Percentiles rank a stretch among this genome's conserved stretches.
phyloP scores from a whole-genome alignment of 1,140 invertebrate genomes.

The Chionoecetes opilio region DNA sequence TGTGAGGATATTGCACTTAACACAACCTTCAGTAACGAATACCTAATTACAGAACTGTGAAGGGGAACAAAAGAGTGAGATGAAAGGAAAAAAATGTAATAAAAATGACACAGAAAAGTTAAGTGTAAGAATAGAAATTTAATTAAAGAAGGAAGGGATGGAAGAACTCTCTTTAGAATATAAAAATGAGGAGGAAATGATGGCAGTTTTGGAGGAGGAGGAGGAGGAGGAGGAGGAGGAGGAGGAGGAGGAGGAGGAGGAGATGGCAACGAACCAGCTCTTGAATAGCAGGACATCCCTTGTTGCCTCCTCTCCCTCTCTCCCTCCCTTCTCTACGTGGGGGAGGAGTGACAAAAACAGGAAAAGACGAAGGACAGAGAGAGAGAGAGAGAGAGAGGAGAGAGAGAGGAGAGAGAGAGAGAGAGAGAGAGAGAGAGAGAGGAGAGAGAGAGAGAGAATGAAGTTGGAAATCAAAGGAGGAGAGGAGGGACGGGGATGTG shows the following conservation, averaged over 20 bases:
- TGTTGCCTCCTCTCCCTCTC: background rate
- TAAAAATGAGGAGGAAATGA: background rate
- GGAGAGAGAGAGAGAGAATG: too few species aligned
- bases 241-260: conserved; percentile 22
- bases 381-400: conserved; percentile 12
- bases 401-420: too few species aligned
- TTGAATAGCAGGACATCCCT: conserved; percentile 4
- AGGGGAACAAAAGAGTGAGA: too few species aligned
- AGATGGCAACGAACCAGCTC: background rate
- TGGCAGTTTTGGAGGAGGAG: background rate
- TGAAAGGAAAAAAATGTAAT: too few species aligned
- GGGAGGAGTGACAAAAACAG: too few species aligned
- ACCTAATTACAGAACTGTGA: too few species aligned
- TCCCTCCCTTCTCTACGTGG: background rate
- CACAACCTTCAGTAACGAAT: too few species aligned
- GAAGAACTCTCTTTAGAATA: background rate
- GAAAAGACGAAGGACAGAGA: too few species aligned
- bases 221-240: conserved; percentile 23
- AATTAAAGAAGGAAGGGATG: background rate
- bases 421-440: too few species aligned
- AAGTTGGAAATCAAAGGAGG: too few species aligned
- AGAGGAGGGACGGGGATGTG: too few species aligned
- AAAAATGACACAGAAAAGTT: background rate
- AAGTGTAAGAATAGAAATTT: background rate
- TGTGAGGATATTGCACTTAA: too few species aligned